Evolutionary conservation across 2,113 vertebrate species (phyloP).

Genomic region (Columbina picui): DNA sequence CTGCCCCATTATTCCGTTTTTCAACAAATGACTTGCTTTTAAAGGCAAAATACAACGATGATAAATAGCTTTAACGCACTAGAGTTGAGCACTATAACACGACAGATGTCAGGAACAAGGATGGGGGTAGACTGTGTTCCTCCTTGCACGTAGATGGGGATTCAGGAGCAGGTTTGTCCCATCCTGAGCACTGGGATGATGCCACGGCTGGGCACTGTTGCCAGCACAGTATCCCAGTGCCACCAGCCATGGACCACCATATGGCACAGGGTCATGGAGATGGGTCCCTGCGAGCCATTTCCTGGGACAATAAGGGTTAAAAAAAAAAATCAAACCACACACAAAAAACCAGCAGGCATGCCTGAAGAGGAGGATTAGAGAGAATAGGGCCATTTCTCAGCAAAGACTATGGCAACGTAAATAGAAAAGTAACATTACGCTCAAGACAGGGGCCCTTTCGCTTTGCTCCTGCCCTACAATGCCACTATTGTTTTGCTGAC

Average conservation of each 20-base stretch:
- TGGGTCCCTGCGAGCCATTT: not conserved
- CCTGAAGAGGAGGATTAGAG: slow-evolving; percentile 58
- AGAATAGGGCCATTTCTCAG: slow-evolving; percentile 68
- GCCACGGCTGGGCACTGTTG: not conserved
- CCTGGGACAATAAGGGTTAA: slow-evolving; percentile 17
- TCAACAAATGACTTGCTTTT: not conserved
- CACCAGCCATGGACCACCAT: not conserved
- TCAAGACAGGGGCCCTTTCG: slow-evolving; percentile 52
- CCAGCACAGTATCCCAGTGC: not conserved
- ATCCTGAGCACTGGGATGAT: not conserved
- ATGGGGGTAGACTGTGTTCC: not conserved
- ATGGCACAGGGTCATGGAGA: rapidly evolving
- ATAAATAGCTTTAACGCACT: not conserved
- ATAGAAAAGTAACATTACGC: slow-evolving; percentile 63
- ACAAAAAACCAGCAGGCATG: slow-evolving; percentile 22
- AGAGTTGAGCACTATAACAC: not conserved
- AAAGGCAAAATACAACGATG: rapidly evolving
- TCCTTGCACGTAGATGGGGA: not conserved
- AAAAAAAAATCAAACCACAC: not conserved
- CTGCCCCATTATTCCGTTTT: not conserved
- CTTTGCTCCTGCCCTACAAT: slow-evolving; percentile 61
- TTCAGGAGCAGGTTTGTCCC: not conserved
- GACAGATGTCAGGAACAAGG: not conserved
- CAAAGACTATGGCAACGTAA: slow-evolving; percentile 52
- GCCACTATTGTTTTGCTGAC: slow-evolving; percentile 68